Base-by-base conservation (phyloP, 2,888 invertebrate genomes). In the Drosophila eohydei region DNA sequence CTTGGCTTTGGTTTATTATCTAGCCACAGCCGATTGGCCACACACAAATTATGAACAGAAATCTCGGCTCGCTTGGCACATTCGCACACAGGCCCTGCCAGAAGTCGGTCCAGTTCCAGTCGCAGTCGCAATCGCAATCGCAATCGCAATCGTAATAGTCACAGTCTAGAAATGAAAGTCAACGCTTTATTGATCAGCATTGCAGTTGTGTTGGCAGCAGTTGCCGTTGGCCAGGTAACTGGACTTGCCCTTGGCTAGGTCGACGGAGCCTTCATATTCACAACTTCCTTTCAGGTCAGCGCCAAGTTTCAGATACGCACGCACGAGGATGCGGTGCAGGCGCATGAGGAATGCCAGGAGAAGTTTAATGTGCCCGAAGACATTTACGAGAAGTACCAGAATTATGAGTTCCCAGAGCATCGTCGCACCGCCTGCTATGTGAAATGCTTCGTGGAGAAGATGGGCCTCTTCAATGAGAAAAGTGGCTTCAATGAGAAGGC, bases 371-470 rank as follows among this genome's bases (percentile, higher is more conserved):
- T 92, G 46, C 90, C 93, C 36, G 90, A 89, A 44, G 92, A 91
- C 1, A 85, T 91, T 51, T 91, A 91, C 34, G 91, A 92, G 28
- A 84, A 92, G 77, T 93, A 79, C 69, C 71, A 76, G 57, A 91
- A 84, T 51, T 92, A 89, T 34, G 91, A 90, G 26, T 92, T 92
- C 61, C 90, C 90, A 4, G 78, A 87, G 11, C 92, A 93, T 60
- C 89, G 90, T 9, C 88, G 74, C 48, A 93, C 93, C 44, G 88
- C 83, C 16, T 92, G 92, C 76, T 92, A 92, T 60, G 82, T 93
- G 3, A 91, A 91, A 74, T 92, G 92, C 60, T 91, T 92, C 67
- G 78, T 93, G n/a, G 91, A 89, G 63, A 91, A 92, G 75, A 90
- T 92, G 84, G 92, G 90, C 0, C 67, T 92, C 1, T 93, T 92